Evolutionary conservation across 2,888 invertebrate genomes (phyloP).

Genomic region (Lithophane socia): DNA sequence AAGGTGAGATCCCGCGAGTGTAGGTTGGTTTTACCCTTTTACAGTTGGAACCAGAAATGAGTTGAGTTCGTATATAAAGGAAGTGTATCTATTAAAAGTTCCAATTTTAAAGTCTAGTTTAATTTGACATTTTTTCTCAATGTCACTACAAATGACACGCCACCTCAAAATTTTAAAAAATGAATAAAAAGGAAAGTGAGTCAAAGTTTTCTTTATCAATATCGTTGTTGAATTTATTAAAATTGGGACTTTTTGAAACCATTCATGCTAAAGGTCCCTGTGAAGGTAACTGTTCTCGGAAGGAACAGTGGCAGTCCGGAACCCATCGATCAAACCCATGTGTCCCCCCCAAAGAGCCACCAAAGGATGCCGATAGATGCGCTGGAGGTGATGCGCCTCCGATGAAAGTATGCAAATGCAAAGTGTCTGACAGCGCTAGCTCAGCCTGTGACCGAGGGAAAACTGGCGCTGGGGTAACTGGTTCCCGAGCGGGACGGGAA

Average conservation of each 20-base stretch:
- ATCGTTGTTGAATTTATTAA: constrained; percentile 78
- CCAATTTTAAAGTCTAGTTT: constrained; percentile 49
- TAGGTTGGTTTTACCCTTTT: not conserved
- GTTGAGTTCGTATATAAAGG: constrained; percentile 16
- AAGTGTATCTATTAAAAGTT: constrained; percentile 16
- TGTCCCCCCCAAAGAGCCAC: constrained; percentile 7
- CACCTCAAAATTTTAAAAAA: constrained; percentile 49
- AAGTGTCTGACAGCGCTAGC: constrained; percentile 65
- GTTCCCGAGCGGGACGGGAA: constrained; percentile 78
- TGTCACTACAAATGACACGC: constrained; percentile 27
- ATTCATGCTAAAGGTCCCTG: constrained; percentile 78
- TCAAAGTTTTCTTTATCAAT: constrained; percentile 70
- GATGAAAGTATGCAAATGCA: constrained; percentile 59
- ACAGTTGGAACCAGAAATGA: constrained; percentile 5
- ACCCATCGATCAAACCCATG: constrained; percentile 13
- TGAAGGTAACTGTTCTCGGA: constrained; percentile 70
- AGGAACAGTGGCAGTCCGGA: constrained; percentile 42
- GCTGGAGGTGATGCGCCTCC: constrained; percentile 73
- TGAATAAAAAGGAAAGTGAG: constrained; percentile 54
- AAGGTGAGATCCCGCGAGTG: not conserved
- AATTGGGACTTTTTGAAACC: constrained; percentile 77
- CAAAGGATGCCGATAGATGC: constrained; percentile 30
- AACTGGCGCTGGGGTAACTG: constrained; percentile 86
- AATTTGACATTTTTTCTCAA: constrained; percentile 45
- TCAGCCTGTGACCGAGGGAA: constrained; percentile 82